Percentiles rank a stretch among this genome's conserved stretches.
phyloP scores from a whole-genome alignment of 2,797 vertebrate genomes.

The Cuniculus paca region DNA sequence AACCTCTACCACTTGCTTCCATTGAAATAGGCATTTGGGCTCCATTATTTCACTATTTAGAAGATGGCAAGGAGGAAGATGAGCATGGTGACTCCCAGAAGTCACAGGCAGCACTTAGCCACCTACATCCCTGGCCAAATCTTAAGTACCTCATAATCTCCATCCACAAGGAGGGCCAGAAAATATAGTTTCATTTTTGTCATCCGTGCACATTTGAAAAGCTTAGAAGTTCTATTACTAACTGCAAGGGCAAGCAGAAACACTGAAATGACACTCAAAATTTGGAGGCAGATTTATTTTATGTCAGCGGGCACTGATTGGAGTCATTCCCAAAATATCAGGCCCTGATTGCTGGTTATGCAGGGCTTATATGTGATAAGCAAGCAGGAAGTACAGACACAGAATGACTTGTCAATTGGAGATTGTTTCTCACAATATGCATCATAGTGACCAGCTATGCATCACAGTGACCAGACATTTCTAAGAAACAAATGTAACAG shows the following conservation, averaged over 20 bases:
- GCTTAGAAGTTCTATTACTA: background rate
- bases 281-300: background rate
- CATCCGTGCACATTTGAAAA: background rate
- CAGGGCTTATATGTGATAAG: background rate
- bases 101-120: background rate
- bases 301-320: background rate
- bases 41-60: background rate
- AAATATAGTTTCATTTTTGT: background rate
- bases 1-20: background rate
- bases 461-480: background rate
- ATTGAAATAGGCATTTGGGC: background rate
- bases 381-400: background rate
- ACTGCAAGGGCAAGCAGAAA: background rate
- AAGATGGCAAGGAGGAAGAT: background rate
- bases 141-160: background rate
- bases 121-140: background rate
- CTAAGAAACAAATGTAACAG: background rate
- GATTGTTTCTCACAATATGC: background rate
- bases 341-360: background rate
- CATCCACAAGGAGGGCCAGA: background rate
- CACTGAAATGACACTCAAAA: background rate
- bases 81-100: background rate
- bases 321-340: background rate
- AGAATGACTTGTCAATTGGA: background rate
- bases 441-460: too few species aligned